Conservation (phyloP, 2,113 vertebrate genomes). For the chimpanzee (Pan troglodytes) region NHGRI_mPanTro3-v2.1_pri NC_072410.2:109399001-109399500, state of each 20-base stretch:
- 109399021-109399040: not conserved
- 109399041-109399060: not conserved
- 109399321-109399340: not conserved
- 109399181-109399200: not conserved
- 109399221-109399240: not conserved
- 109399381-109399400: not conserved
- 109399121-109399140: not conserved
- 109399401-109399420: not conserved
- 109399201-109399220: not conserved
- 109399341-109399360: not conserved
- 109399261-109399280: not conserved
- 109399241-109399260: not conserved
- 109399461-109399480: not conserved
- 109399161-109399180: not conserved
- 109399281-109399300: not conserved
- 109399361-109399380: not conserved
- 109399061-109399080: not conserved
- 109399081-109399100: not conserved
- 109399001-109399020: not conserved
- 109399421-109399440: not conserved
- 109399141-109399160: not conserved
- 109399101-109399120: not conserved
- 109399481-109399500: not conserved
- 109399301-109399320: not conserved
- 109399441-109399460: not conserved